A percentile compares a stretch with the other conserved stretches of the same genome.
Conservation (phyloP, 2,113 vertebrate species). For the Emydura subglobosa region DNA sequence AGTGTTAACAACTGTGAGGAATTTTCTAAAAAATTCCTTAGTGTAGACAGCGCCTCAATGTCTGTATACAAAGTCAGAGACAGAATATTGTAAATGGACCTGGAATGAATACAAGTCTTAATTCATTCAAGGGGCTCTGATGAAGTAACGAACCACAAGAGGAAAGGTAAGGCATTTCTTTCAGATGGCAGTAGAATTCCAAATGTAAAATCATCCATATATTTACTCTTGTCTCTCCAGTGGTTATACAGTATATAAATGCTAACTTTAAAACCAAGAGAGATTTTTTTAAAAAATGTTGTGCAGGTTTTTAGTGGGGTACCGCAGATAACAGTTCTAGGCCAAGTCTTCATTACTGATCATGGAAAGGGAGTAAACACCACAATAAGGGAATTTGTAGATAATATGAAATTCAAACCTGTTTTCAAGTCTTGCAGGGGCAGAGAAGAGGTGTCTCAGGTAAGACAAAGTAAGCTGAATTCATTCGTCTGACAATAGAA, state of each 20-base stretch:
- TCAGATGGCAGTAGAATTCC: constrained; percentile 6
- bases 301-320: not conserved
- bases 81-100: not conserved
- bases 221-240: not conserved
- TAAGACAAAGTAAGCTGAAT: not conserved
- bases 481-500: not conserved
- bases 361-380: not conserved
- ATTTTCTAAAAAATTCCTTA: not conserved
- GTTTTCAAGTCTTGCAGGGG: not conserved
- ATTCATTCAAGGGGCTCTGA: not conserved
- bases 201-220: not conserved
- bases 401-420: not conserved
- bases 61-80: not conserved
- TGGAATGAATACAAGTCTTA: constrained; percentile 10
- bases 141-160: not conserved
- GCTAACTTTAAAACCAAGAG: constrained; percentile 10
- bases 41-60: not conserved
- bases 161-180: constrained; percentile 43
- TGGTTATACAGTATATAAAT: not conserved
- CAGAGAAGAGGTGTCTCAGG: not conserved
- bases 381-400: not conserved
- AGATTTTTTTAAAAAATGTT: constrained; percentile 32
- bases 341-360: not conserved
- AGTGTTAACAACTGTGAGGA: not conserved
- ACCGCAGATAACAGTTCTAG: not conserved